A percentile compares a stretch with the other conserved stretches of the same genome.
Evolutionary conservation across 2,113 vertebrate species (phyloP).

Genomic region (Tapirus terrestris): DNA sequence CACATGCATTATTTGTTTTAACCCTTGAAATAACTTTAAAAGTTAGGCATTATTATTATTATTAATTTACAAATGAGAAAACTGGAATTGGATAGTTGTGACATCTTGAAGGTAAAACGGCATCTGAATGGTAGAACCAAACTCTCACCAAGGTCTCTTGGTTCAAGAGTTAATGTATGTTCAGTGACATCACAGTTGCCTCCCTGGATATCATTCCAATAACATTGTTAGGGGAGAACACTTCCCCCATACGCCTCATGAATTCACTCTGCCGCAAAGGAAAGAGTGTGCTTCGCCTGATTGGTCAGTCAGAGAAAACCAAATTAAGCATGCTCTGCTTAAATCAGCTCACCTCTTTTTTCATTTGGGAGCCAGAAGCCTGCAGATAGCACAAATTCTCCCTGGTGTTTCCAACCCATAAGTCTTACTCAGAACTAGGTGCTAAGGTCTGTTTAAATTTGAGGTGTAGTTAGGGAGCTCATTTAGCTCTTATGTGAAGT

Average conservation of each 20-base stretch:
- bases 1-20: background rate
- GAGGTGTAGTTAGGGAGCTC: background rate
- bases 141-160: background rate
- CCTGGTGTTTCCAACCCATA: background rate
- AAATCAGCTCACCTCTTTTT: background rate
- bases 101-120: background rate
- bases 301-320: background rate
- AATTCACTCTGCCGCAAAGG: background rate
- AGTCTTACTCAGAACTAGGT: background rate
- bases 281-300: background rate
- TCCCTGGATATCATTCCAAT: background rate
- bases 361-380: background rate
- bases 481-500: background rate
- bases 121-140: background rate
- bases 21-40: background rate
- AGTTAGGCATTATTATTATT: background rate
- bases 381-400: background rate
- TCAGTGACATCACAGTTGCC: background rate
- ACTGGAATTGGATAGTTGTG: background rate
- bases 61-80: constrained; percentile 32
- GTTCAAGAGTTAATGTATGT: background rate
- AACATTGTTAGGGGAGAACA: background rate
- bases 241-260: background rate
- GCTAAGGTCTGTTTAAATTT: background rate
- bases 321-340: background rate